These are phyloP conservation scores for Lepidonotus clava DNA, from an alignment of 2,888 invertebrate genomes.

Conservation along the genomic window DNA sequence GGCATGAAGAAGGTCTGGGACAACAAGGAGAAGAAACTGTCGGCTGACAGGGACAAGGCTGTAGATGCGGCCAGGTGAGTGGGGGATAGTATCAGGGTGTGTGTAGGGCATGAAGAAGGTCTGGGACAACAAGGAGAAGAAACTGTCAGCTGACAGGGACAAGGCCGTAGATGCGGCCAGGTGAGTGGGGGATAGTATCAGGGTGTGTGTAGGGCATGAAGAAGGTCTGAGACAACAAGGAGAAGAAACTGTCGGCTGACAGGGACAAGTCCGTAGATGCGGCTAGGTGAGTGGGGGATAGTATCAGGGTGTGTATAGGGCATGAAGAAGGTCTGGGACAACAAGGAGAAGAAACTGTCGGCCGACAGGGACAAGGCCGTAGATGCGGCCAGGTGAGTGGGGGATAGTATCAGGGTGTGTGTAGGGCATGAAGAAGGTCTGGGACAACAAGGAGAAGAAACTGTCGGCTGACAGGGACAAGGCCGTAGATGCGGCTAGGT, in stretches of 20 bases:
- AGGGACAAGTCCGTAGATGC: no score
- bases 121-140: constrained; percentile 75
- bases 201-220: no score
- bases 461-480: constrained; percentile 74
- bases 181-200: no score
- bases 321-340: constrained; percentile 75
- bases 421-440: constrained; percentile 74
- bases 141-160: constrained; percentile 73
- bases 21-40: constrained; percentile 73
- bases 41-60: constrained; percentile 74
- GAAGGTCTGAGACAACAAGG: no score
- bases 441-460: constrained; percentile 75
- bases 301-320: no score
- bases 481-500: constrained; percentile 76
- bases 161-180: constrained; percentile 75
- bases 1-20: constrained; percentile 76
- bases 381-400: constrained; percentile 72
- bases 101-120: constrained; percentile 74
- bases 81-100: no score
- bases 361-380: constrained; percentile 75
- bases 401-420: no score
- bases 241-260: no score
- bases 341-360: constrained; percentile 73
- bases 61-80: constrained; percentile 74
- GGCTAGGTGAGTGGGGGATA: no score